A percentile compares a stretch with the other conserved stretches of the same genome.
Conservation (phyloP, 2,888 invertebrate genomes). For the Dendrolimus houi region DNA sequence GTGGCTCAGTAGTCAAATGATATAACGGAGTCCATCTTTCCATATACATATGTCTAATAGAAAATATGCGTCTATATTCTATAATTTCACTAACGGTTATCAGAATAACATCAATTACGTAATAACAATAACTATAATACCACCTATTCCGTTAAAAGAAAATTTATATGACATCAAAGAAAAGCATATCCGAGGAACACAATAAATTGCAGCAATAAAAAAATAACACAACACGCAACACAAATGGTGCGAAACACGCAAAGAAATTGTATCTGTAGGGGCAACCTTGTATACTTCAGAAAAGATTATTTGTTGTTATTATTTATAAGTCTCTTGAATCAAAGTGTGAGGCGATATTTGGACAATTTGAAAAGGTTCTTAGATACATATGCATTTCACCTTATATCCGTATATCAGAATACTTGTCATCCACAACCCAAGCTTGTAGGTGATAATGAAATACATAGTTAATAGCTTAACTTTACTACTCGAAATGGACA, state of each 20-base stretch:
- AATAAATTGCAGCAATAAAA: conserved; percentile 12
- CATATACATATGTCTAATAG: too few species aligned
- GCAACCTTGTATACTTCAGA: not conserved
- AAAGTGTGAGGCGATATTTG: too few species aligned
- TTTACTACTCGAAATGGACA: not conserved
- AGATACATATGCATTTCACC: too few species aligned
- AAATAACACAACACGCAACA: not conserved
- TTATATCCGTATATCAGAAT: too few species aligned
- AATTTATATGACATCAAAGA: conserved; percentile 2
- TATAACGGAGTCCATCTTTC: too few species aligned
- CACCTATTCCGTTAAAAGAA: not conserved
- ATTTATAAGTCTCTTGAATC: not conserved
- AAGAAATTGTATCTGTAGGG: conserved; percentile 1
- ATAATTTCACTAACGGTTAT: too few species aligned
- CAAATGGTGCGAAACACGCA: conserved; percentile 15
- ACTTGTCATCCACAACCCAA: too few species aligned
- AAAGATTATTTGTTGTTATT: not conserved
- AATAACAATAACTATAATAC: not conserved
- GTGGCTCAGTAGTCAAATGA: too few species aligned
- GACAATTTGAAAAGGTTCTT: too few species aligned
- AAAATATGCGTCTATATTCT: too few species aligned
- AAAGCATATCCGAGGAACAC: conserved; percentile 3
- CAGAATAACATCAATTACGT: too few species aligned
- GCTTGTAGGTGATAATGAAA: not conserved
- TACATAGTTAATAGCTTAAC: not conserved